These are phyloP conservation scores for Phoxinus dragarum DNA, from an alignment of 2,797 vertebrate species.

Conservation along the genomic window DNA sequence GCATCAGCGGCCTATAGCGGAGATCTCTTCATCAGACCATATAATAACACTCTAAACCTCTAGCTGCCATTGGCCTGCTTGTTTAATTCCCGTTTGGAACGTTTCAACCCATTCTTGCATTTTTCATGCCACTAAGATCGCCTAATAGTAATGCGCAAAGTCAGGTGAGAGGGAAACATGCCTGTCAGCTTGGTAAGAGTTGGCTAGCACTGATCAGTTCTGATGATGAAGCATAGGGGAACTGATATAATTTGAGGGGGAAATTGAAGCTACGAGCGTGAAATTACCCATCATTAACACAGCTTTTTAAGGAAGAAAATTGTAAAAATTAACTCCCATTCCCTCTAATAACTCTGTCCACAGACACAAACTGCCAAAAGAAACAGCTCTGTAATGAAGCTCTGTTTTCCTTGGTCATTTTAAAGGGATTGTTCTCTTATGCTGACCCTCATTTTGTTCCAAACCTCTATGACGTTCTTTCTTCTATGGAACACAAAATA, in stretches of 20 bases:
- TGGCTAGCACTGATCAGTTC: slow-evolving; percentile 73
- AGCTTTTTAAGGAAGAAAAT: slow-evolving; percentile 70
- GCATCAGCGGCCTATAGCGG: slow-evolving; percentile 45
- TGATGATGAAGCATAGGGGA: slow-evolving; percentile 72
- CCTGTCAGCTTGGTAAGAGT: slow-evolving; percentile 55
- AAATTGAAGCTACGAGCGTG: slow-evolving; percentile 82
- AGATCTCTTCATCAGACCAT: slow-evolving; percentile 30
- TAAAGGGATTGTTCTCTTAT: slow-evolving; percentile 30
- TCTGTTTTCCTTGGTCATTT: slow-evolving; percentile 12
- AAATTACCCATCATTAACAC: slow-evolving; percentile 82
- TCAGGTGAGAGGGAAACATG: slow-evolving; percentile 57
- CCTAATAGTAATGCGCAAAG: slow-evolving; percentile 47
- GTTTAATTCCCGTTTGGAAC: slow-evolving; percentile 36
- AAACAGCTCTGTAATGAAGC: slow-evolving; percentile 33
- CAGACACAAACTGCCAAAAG: slow-evolving; percentile 48
- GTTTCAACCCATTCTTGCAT: slow-evolving; percentile 47
- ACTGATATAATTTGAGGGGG: slow-evolving; percentile 70
- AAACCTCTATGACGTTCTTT: background rate
- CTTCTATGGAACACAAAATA: background rate
- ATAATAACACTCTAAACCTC: slow-evolving; percentile 59
- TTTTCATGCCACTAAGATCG: slow-evolving; percentile 35
- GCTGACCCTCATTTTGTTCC: background rate
- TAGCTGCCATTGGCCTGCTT: slow-evolving; percentile 28
- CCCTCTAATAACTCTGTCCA: slow-evolving; percentile 69
- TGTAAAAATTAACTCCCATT: slow-evolving; percentile 77